Evolutionary conservation across 1,140 invertebrate species (phyloP).

Genomic region (Charaxes varanes): DNA sequence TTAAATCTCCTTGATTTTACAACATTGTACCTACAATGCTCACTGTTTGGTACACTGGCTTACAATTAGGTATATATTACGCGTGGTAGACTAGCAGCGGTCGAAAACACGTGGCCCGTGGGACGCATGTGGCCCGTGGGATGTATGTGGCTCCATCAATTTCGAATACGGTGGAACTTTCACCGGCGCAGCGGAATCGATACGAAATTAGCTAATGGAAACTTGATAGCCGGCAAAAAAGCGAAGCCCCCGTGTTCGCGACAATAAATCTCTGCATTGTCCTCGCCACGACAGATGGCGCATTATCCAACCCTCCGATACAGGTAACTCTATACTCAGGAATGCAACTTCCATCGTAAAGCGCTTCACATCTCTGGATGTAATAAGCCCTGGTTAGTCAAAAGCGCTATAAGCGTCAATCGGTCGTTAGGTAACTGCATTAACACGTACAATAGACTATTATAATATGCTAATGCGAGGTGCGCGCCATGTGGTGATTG

Average conservation of each 20-base stretch:
- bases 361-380: conserved; percentile 27
- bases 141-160: too few species aligned
- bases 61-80: too few species aligned
- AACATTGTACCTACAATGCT: too few species aligned
- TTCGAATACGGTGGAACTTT: too few species aligned
- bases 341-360: conserved; percentile 13
- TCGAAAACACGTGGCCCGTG: too few species aligned
- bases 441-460: conserved; percentile 65
- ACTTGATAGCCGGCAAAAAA: conserved; percentile 64
- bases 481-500: conserved; percentile 40
- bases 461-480: conserved; percentile 60
- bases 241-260: conserved; percentile 54
- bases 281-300: conserved; percentile 55
- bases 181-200: too few species aligned
- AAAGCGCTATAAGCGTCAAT: conserved; percentile 37
- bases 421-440: conserved; percentile 49
- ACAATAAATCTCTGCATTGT: conserved; percentile 65
- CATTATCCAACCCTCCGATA: conserved; percentile 34
- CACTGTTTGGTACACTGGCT: too few species aligned
- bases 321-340: conserved; percentile 56
- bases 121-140: too few species aligned
- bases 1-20: too few species aligned
- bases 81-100: too few species aligned
- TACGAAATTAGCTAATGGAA: too few species aligned
- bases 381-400: background rate